Evolutionary conservation across 1,140 invertebrate genomes (phyloP).

Genomic region (Atta cephalotes): DNA sequence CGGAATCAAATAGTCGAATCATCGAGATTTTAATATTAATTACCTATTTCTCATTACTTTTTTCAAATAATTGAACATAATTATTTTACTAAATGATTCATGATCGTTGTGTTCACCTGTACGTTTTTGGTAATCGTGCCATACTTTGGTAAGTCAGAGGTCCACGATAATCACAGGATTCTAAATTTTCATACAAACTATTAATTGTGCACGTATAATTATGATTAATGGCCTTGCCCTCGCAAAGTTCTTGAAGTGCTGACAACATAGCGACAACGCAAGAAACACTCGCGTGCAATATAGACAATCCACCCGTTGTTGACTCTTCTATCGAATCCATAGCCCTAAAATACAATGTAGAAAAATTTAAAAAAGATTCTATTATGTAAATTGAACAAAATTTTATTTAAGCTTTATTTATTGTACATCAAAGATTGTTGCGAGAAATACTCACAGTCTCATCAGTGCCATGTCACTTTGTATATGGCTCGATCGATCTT

Average conservation of each 20-base stretch:
- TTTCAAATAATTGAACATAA: neutral
- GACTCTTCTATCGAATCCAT: constrained; percentile 96
- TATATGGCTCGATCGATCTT: constrained; percentile 91
- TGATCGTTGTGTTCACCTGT: constrained; percentile 85
- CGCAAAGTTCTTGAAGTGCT: constrained; percentile 93
- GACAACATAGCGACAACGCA: constrained; percentile 94
- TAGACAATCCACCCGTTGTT: constrained; percentile 88
- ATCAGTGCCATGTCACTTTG: constrained; percentile 96
- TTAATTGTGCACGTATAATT: constrained; percentile 89
- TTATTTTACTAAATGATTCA: neutral
- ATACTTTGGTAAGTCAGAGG: constrained; percentile 94
- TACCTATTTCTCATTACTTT: too few species aligned
- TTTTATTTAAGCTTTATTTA: neutral
- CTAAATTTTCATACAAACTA: constrained; percentile 90
- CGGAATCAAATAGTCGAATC: too few species aligned
- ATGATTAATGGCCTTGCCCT: constrained; percentile 89
- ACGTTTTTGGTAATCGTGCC: constrained; percentile 92
- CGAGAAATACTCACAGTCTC: constrained; percentile 90
- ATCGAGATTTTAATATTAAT: neutral
- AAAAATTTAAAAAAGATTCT: neutral
- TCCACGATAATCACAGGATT: constrained; percentile 94
- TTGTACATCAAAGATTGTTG: neutral
- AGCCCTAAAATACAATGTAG: constrained; percentile 88
- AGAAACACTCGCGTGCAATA: constrained; percentile 92
- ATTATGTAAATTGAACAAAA: neutral